A percentile compares a stretch with the other conserved stretches of the same genome.
These are phyloP conservation scores for Myotis davidii DNA, from an alignment of 2,113 vertebrate genomes.

Conservation along the genomic window DNA sequence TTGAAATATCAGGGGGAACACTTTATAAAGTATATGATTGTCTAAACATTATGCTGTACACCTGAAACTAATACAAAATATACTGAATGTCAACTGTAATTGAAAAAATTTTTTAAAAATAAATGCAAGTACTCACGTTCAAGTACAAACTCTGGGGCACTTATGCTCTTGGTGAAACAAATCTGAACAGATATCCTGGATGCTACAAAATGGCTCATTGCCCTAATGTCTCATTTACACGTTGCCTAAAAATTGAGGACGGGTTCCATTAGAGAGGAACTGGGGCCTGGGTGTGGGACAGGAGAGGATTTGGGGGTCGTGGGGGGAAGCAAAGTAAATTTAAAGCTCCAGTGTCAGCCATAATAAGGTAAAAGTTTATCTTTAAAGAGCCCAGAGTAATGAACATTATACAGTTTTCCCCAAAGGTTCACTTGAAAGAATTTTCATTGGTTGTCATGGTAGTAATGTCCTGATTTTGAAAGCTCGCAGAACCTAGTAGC, in stretches of 20 bases:
- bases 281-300: not conserved
- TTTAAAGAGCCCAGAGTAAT: slow-evolving; percentile 47
- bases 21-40: not conserved
- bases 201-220: not conserved
- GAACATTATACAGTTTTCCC: slow-evolving; percentile 12
- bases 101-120: not conserved
- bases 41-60: not conserved
- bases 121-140: not conserved
- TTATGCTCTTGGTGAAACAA: not conserved
- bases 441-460: slow-evolving; percentile 82
- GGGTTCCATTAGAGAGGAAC: slow-evolving; percentile 29
- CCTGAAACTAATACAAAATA: not conserved
- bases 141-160: not conserved
- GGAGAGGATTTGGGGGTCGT: not conserved
- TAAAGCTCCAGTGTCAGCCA: slow-evolving; percentile 72
- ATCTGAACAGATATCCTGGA: not conserved
- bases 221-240: not conserved
- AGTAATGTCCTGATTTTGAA: slow-evolving; percentile 79
- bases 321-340: slow-evolving; percentile 60
- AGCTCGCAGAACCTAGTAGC: slow-evolving; percentile 57
- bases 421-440: slow-evolving; percentile 84
- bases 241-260: slow-evolving; percentile 50
- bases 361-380: slow-evolving; percentile 78
- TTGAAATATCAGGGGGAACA: not conserved
- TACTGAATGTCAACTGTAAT: not conserved